Evolutionary conservation across 2,797 vertebrate genomes (phyloP), one percentile per base, ranked within the genome.

Genomic region (Tauraco hartlaubi): DNA sequence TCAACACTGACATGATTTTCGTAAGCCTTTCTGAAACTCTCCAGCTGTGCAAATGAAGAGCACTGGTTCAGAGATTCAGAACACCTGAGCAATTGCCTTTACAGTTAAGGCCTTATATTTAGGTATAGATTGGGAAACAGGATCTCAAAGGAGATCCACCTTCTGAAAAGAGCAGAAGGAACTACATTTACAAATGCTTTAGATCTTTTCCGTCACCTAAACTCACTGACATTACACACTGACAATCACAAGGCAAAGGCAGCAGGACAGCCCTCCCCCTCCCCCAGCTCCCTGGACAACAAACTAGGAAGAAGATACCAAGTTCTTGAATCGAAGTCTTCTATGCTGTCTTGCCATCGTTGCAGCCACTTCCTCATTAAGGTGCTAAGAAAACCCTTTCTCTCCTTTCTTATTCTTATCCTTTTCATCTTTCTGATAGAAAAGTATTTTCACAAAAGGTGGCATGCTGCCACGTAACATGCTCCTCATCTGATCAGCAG

Each of bases 241-340:
- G 72, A 72, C 35, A 78, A 93, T 44, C 55, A 75, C 20, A 52
- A 73, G 37, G n/a, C 52, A 56, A 88, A 87, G 51, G 16, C 66
- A 73, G 10, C 26, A 28, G 41, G 46, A 46, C 35, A 55, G 23
- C 11, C 18, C 43, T 31, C 17, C 12, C 11, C 18, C 43, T 31
- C 17, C 12, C 0, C 1, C 52, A 91, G 64, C 29, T 77, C n/a
- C 41, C 52, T 6, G 3, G 72, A 35, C 29, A 88, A 9, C 6
- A 12, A 68, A n/a, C 0, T 0, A 62, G 19, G 35, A 71, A 85
- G 35, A 84, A 39, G 23, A 37, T 11, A 41, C 4, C 33, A 41
- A 23, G n/a, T 56, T 82, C 75, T 85, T 54, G 72, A 85, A 76
- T 41, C 46, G 54, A 82, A 82, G 52, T 44, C 58, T 51, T 55